Evolutionary conservation across 2,113 vertebrate genomes (phyloP).

Genomic region (Lophochroa leadbeateri): DNA sequence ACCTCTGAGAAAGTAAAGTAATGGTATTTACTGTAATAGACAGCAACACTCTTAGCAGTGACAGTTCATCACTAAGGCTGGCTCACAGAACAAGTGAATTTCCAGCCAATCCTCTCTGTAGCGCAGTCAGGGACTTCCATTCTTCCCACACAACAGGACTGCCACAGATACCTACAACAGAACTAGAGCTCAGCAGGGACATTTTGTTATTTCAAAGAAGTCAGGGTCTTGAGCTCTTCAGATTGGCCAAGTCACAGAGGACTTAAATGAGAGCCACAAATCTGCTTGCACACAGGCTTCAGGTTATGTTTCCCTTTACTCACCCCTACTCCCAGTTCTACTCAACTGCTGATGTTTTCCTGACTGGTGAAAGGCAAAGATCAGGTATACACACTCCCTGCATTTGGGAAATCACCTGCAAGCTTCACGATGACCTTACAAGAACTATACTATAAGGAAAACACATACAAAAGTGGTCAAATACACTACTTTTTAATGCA

Average conservation of each 20-base stretch:
- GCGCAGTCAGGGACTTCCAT: neutral
- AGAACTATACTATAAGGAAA: neutral
- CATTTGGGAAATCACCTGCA: neutral
- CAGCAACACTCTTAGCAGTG: neutral
- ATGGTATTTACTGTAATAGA: neutral
- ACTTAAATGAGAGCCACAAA: neutral
- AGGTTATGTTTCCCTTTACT: neutral
- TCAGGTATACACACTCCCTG: too few relatives aligned
- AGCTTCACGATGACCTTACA: neutral
- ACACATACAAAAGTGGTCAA: neutral
- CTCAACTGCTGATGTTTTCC: neutral
- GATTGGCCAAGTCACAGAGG: neutral
- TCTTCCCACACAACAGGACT: neutral
- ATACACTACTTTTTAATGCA: slow-evolving; percentile 67
- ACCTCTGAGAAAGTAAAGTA: neutral
- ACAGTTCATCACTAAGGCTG: neutral
- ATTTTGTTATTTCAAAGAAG: neutral
- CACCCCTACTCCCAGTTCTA: neutral
- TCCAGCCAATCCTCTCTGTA: neutral
- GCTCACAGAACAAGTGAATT: neutral
- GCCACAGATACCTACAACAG: neutral
- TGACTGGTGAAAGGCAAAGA: neutral
- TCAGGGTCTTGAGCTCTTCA: neutral
- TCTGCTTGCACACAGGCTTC: too few relatives aligned
- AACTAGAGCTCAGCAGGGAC: accelerated